Evolutionary conservation across 2,113 vertebrate genomes (phyloP), one percentile per base, ranked within the genome.

Genomic region (Arizona elegans): DNA sequence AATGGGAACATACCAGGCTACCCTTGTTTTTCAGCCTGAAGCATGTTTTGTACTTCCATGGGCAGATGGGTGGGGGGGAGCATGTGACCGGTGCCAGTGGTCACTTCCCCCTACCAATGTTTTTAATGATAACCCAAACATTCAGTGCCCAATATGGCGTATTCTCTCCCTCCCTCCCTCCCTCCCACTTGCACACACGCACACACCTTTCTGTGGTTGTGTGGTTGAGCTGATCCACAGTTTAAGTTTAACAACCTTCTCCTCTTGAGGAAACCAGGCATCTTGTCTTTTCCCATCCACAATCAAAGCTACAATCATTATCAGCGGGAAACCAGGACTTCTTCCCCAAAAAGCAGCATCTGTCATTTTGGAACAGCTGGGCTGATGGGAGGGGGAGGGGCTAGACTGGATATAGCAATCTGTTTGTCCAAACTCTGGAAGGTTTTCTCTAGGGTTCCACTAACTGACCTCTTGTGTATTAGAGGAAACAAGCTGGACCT

Each of bases 1-100:
- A 19, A 7, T 29, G 9, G 2, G 29, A 0, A 29, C 3, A 17
- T 10, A 3, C 15, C 56, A 7, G 1, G 9, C 3, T 47, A 0
- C 0, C 38, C 15, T 26, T 0, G 1, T 21, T 85, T 91, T 6
- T 4, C 13, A 53, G 17, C 15, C 26, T 8, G 38, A n/a, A 0
- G 70, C 54, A 24, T 19, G 3, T 33, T 90, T 90, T 86, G 70
- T 59, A 7, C 70, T 53, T 47, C n/a, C 52, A 52, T 3, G 23
- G 33, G 15, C n/a, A 91, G 54, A 59, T 88, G 86, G 52, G 24
- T 50, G 70, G 70, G 1, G 33, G 26, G 47, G 86, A 43, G 92
- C 19, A 19, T 87, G 87, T 17, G 92, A 38, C 24, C 56, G 13
- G 54, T 24, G 6, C 24, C 24, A 1, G 15, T 0, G 0, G 81